phyloP scores from a whole-genome alignment of 2,888 invertebrate genomes.

The Hydroisotoma schaefferi region DNA sequence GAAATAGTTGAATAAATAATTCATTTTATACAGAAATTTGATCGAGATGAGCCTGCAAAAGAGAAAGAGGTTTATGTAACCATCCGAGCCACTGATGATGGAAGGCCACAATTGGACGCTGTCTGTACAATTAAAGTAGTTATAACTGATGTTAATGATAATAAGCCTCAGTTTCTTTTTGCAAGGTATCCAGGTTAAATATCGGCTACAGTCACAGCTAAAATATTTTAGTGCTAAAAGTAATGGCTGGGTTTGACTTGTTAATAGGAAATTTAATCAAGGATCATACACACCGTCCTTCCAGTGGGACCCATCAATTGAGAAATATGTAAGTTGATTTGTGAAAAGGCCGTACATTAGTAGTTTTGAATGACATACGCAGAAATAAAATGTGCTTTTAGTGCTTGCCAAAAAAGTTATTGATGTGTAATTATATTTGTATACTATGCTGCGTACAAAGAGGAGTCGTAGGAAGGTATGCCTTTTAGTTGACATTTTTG shows the following conservation, averaged over 20 bases:
- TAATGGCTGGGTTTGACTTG: not conserved
- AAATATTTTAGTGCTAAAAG: too few relatives aligned
- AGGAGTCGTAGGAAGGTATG: too few relatives aligned
- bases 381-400: too few relatives aligned
- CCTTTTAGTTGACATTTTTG: too few relatives aligned
- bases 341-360: too few relatives aligned
- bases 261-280: slow-evolving; percentile 13
- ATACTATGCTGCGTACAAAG: too few relatives aligned
- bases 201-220: not conserved
- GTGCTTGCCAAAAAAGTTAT: too few relatives aligned
- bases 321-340: slow-evolving; percentile 71
- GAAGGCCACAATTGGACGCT: slow-evolving; percentile 81
- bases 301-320: slow-evolving; percentile 63
- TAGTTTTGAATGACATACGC: too few relatives aligned
- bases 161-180: slow-evolving; percentile 52
- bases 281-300: slow-evolving; percentile 1
- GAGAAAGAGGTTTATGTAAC: slow-evolving; percentile 77
- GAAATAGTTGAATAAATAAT: not conserved
- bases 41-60: slow-evolving; percentile 83
- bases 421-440: too few relatives aligned
- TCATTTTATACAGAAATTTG: slow-evolving; percentile 62
- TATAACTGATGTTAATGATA: slow-evolving; percentile 80
- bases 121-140: slow-evolving; percentile 89
- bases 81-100: slow-evolving; percentile 89
- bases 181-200: not conserved